phyloP scores from a whole-genome alignment of 2,888 invertebrate species.

The Cerceris ruficornis region DNA sequence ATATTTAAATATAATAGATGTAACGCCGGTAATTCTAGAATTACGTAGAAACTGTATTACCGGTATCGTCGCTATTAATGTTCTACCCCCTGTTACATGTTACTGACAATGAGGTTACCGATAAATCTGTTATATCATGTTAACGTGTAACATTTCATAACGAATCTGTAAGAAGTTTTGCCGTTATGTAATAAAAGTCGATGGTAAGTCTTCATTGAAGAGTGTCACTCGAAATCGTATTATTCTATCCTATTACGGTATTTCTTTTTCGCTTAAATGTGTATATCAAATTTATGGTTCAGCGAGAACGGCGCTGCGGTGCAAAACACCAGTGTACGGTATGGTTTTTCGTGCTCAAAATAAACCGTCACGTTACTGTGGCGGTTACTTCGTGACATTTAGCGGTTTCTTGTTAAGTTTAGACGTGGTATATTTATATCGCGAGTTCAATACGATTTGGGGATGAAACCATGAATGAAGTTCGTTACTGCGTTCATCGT shows the following conservation, averaged over 20 bases:
- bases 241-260: background rate
- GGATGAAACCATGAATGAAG: slow-evolving; percentile 17
- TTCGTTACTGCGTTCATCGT: background rate
- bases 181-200: background rate
- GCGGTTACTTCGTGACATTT: slow-evolving; percentile 42
- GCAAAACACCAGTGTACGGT: slow-evolving; percentile 7
- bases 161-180: background rate
- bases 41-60: too few species aligned
- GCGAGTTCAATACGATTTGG: slow-evolving; percentile 4
- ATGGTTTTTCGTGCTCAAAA: slow-evolving; percentile 22
- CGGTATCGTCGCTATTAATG: too few species aligned
- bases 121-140: too few species aligned
- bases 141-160: background rate
- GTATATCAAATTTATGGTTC: background rate
- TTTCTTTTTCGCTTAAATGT: background rate
- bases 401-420: slow-evolving; percentile 40
- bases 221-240: background rate
- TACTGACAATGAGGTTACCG: too few species aligned
- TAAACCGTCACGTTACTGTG: slow-evolving; percentile 26
- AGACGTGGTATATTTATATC: slow-evolving; percentile 39
- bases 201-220: slow-evolving; percentile 1
- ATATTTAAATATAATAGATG: too few species aligned
- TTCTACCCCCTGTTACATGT: too few species aligned
- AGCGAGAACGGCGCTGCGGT: background rate
- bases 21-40: too few species aligned